phyloP scores from a whole-genome alignment of 64 coral and sea anemone species.

The Montipora sp. region DNA sequence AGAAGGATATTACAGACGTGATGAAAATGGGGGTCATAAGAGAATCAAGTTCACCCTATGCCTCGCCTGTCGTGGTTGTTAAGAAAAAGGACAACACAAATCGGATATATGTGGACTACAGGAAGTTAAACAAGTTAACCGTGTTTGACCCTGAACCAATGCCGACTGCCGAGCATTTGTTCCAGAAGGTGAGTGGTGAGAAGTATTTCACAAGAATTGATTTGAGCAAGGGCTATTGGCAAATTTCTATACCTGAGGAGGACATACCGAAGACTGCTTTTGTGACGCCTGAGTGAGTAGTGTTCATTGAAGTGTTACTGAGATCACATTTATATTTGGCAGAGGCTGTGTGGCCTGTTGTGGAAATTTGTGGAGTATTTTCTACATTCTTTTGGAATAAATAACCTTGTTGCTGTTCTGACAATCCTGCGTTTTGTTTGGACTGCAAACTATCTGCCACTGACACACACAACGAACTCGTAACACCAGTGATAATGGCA shows the following conservation, averaged over 20 bases:
- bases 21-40: constrained; percentile 58
- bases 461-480: too few species aligned
- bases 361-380: too few species aligned
- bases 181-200: constrained; percentile 17
- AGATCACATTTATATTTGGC: too few species aligned
- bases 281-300: constrained; percentile 19
- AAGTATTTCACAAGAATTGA: constrained; percentile 55
- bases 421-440: too few species aligned
- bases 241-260: constrained; percentile 30
- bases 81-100: constrained; percentile 53
- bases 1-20: constrained; percentile 57
- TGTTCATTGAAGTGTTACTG: too few species aligned
- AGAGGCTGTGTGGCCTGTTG: too few species aligned
- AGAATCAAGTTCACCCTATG: constrained; percentile 44
- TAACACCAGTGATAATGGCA: too few species aligned
- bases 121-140: constrained; percentile 59
- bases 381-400: background rate
- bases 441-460: too few species aligned
- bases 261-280: background rate
- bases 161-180: constrained; percentile 36
- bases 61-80: constrained; percentile 34
- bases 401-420: too few species aligned
- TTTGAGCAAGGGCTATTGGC: constrained; percentile 71
- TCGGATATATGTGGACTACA: constrained; percentile 47
- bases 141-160: constrained; percentile 45